Percentiles rank a stretch among this genome's conserved stretches.
phyloP scores from a whole-genome alignment of 1,140 invertebrate species.

The Solenopsis fugax region DNA sequence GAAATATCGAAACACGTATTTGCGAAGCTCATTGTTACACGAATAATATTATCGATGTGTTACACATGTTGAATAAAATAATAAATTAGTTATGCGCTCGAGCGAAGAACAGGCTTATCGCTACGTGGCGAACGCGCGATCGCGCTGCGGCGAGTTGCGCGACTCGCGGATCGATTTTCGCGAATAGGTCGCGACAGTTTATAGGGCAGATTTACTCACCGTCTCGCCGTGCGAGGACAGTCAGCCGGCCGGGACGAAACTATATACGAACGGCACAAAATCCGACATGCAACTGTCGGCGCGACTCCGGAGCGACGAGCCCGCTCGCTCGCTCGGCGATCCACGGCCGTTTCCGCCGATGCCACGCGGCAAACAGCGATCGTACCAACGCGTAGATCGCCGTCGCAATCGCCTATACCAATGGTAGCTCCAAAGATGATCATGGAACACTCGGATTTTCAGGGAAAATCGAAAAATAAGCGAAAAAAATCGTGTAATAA shows the following conservation, averaged over 20 bases:
- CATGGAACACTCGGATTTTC: not conserved
- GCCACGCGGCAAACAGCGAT: constrained; percentile 74
- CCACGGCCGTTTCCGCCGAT: constrained; percentile 67
- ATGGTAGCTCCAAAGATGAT: not conserved
- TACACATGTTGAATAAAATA: not conserved
- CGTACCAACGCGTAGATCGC: constrained; percentile 32
- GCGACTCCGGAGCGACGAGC: not conserved
- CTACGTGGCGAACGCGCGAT: not conserved
- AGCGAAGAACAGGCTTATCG: not conserved
- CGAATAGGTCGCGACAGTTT: not conserved
- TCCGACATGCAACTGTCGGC: constrained; percentile 69
- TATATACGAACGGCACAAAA: constrained; percentile 45
- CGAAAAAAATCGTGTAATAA: not conserved
- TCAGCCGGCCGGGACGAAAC: constrained; percentile 11
- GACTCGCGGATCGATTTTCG: not conserved
- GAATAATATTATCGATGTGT: not conserved
- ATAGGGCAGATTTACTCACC: constrained; percentile 59
- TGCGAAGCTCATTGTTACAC: not conserved
- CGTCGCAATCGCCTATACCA: not conserved
- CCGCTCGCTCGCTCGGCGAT: constrained; percentile 57
- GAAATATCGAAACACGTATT: not conserved
- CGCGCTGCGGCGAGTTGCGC: not conserved
- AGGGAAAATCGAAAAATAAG: not conserved
- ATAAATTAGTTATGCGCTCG: not conserved
- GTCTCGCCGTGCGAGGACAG: constrained; percentile 13